These are phyloP conservation scores for Albula glossodonta DNA, from an alignment of 2,113 vertebrate genomes.

Conservation along the genomic window DNA sequence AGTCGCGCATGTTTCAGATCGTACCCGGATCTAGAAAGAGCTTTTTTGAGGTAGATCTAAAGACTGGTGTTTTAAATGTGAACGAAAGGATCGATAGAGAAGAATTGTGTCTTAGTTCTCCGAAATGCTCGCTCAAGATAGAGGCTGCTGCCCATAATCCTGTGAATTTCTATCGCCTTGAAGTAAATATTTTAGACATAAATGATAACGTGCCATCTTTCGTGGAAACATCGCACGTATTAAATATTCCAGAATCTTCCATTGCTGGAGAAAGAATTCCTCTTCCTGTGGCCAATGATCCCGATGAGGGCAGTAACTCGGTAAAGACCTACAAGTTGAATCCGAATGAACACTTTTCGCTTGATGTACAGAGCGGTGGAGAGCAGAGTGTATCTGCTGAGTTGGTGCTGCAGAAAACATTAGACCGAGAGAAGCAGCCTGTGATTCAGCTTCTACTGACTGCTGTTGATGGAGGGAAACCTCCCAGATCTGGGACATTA, in stretches of 20 bases:
- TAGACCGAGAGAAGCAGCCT: conserved; percentile 65
- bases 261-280: conserved; percentile 57
- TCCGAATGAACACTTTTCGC: conserved; percentile 63
- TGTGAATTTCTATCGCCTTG: conserved; percentile 70
- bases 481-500: conserved; percentile 60
- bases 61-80: conserved; percentile 67
- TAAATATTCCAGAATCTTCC: conserved; percentile 66
- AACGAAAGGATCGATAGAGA: conserved; percentile 77
- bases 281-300: conserved; percentile 54
- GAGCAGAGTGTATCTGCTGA: conserved; percentile 62
- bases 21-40: conserved; percentile 65
- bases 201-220: conserved; percentile 79
- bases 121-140: conserved; percentile 70
- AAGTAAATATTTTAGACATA: conserved; percentile 74
- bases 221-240: conserved; percentile 49
- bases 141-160: conserved; percentile 78
- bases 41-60: conserved; percentile 64
- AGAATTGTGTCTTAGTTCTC: conserved; percentile 63
- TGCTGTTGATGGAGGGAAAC: conserved; percentile 69
- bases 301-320: conserved; percentile 58
- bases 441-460: conserved; percentile 58
- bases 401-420: conserved; percentile 63
- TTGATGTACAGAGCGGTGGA: conserved; percentile 63
- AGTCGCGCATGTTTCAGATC: conserved; percentile 65
- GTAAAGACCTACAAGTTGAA: conserved; percentile 66